Percentiles rank a stretch among this genome's conserved stretches.
Evolutionary conservation across 2,888 invertebrate genomes (phyloP).

Genomic region (Tenodera sinensis): DNA sequence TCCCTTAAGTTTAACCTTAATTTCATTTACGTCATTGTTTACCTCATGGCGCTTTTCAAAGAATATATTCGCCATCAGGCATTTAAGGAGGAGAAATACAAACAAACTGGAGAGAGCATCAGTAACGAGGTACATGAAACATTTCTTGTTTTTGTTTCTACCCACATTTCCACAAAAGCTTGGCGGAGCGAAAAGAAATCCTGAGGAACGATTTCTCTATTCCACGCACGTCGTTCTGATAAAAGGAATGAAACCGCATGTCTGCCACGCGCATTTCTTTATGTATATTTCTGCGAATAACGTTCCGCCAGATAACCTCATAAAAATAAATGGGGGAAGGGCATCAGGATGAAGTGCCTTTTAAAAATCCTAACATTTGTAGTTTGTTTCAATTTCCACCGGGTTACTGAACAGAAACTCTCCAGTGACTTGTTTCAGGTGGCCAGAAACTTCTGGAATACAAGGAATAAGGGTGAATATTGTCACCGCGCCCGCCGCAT

Average conservation of each 20-base stretch:
- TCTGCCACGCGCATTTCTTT: not conserved
- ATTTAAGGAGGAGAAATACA: not conserved
- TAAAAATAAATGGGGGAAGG: not conserved
- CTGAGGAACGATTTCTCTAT: not conserved
- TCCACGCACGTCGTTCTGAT: not conserved
- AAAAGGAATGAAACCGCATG: not conserved
- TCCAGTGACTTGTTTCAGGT: not conserved
- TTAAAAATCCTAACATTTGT: not conserved
- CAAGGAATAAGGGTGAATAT: no score
- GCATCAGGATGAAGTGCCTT: not conserved
- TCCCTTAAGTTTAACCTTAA: no score
- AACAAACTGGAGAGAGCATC: not conserved
- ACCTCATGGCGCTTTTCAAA: no score
- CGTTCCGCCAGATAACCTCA: not conserved
- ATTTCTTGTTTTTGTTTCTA: not conserved
- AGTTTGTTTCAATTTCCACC: not conserved
- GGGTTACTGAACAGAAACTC: not conserved
- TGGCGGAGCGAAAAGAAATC: not conserved
- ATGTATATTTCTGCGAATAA: not conserved
- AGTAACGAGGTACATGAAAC: not conserved
- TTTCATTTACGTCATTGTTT: no score
- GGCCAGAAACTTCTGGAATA: not conserved
- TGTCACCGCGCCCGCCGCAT: no score
- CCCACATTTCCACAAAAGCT: not conserved
- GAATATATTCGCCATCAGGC: not conserved